Evolutionary conservation across 2,888 invertebrate genomes (phyloP), one percentile per base, ranked within the genome.

Genomic region (Phorcus lineatus): DNA sequence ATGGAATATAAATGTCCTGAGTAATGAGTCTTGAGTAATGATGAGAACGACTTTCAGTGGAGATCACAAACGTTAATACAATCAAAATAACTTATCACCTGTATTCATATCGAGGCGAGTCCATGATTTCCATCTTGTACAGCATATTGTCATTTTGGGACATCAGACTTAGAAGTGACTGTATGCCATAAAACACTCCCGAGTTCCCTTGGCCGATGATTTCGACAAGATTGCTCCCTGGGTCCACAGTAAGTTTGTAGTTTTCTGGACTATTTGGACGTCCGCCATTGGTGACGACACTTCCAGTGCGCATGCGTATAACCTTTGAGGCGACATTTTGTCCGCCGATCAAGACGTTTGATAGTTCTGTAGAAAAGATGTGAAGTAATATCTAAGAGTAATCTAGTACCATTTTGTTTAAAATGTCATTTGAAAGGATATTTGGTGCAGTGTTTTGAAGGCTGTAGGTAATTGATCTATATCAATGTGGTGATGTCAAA

Each of bases 111-210:
- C 76, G n/a, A n/a, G 76, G 76, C 55, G 76, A 53, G 55, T 76
- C 76, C 13, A n/a, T 76, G 9, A 76, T 36, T 13, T 76, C 76
- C 76, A 55, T 76, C 55, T 55, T 31, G 31, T 31, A 36, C 16
- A 76, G 11, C 17, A 76, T 31, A 13, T 70, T 70, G 17, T 36
- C 36, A 7, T 28, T 36, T 28, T 53, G 54, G 17, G 76, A 54
- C 80, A 81, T 19, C 17, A 83, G 54, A 31, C 75, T 76, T 2
- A 82, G 78, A 36, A 84, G 78, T 0, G 86, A 77, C 40, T 84
- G 82, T 1, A 83, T 47, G 0, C 82, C 86, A 52, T 84, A 82
- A 53, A 86, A 84, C 16, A 86, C 85, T 0, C 85, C 86, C 13
- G 83, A 28, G 2, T 57, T 24, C 19, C 78, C 81, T 11, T 19